Evolutionary conservation across 2,888 invertebrate genomes (phyloP), one percentile per base, ranked within the genome.

Genomic region (Drosophila austrosaltans): DNA sequence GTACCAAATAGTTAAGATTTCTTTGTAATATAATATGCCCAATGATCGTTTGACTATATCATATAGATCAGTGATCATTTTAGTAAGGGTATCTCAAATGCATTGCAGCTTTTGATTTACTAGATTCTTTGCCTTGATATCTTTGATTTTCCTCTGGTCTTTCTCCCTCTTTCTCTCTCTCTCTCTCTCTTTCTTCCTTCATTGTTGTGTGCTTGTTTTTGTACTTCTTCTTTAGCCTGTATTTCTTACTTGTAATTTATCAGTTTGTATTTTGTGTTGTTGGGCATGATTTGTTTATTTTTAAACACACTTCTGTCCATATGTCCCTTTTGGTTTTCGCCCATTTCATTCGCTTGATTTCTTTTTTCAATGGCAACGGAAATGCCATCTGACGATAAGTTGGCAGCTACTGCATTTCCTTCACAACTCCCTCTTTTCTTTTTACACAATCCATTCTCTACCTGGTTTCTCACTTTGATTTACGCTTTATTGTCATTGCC

Each of bases 401-500:
- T 68, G 36, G 20, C 61, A 32, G 54, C 67, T 76, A 54, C 56
- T 63, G 32, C 16, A 42, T 56, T 48, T 44, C 56, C 64, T 36
- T 36, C 10, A 10, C 25, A 36, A 32, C 22, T 58, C 61, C 68
- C 64, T 63, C 16, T 32, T 30, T 68, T 39, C 10, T 63, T 69
- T 57, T 32, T 32, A 48, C 20, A 2, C 48, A 39, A 39, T 12
- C 39, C 8, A 22, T 48, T 20, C 48, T 56, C 63, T 69, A 75
- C 62, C 69, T 75, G 64, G 64, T 48, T 57, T 54, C 74, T 69
- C 16, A 16, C 66, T 75, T 69, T 88, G 88, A 88, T 86, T 88
- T 88, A 85, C 88, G 88, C 75, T 79, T 86, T 85, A 85, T 86
- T 88, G 88, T 87, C 79, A 86, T 79, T 86, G 88, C 68, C 75